Evolutionary conservation across 2,888 invertebrate genomes (phyloP).

Genomic region (Papilio gigon): DNA sequence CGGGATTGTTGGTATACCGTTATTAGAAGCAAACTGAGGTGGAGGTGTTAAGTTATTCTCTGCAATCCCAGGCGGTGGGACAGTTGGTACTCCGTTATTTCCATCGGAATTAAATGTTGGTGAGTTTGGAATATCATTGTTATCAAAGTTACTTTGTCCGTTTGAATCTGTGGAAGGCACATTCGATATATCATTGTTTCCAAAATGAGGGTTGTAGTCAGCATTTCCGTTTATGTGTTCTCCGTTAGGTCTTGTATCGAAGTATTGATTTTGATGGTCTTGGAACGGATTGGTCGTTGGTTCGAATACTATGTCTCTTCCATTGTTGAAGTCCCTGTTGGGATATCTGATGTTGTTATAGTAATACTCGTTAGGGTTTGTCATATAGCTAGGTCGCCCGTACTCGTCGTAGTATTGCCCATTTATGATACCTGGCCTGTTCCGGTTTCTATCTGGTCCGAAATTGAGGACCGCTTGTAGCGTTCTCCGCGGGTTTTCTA

Average conservation of each 20-base stretch:
- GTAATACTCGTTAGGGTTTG: conserved; percentile 44
- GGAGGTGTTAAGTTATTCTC: conserved; percentile 22
- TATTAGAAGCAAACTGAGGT: background rate
- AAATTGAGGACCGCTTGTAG: conserved; percentile 51
- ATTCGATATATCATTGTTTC: conserved; percentile 4
- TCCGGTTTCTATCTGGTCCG: conserved; percentile 44
- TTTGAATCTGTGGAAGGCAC: conserved; percentile 2
- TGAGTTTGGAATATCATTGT: conserved; percentile 7
- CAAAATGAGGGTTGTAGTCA: conserved; percentile 23
- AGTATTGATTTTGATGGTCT: conserved; percentile 26
- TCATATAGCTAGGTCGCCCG: conserved; percentile 43
- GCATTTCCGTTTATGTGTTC: conserved; percentile 24
- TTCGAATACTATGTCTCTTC: conserved; percentile 41
- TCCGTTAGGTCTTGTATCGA: conserved; percentile 24
- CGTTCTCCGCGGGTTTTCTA: conserved; percentile 51
- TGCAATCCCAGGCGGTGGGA: conserved; percentile 12
- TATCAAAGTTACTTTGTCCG: background rate
- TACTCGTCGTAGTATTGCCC: conserved; percentile 42
- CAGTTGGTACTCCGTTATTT: conserved; percentile 16
- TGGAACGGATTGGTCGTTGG: conserved; percentile 35
- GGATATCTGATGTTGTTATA: conserved; percentile 47
- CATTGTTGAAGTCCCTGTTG: conserved; percentile 42
- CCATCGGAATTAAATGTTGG: conserved; percentile 14
- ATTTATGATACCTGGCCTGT: conserved; percentile 46
- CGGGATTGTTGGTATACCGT: background rate